Evolutionary conservation across 2,797 vertebrate species (phyloP), one percentile per base, ranked within the genome.

Genomic region (Gallirallus australis): DNA sequence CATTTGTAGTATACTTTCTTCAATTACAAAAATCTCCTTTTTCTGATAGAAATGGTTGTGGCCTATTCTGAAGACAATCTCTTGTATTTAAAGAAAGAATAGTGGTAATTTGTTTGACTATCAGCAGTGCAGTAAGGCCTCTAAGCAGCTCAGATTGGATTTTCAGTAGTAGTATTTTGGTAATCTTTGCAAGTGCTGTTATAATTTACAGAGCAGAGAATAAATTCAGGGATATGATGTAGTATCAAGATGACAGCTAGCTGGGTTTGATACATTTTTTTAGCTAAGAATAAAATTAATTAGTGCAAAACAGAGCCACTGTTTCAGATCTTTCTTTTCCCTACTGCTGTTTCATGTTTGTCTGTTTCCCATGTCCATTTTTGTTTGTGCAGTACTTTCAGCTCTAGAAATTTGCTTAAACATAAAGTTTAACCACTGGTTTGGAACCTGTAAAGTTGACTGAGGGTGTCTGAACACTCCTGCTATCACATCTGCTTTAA

Each of bases 261-360:
- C 61, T 78, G 45, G 19, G 6, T 85, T 69, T 64, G 40, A 8
- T 69, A 7, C 1, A 0, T 68, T 65, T 5, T 35, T 70, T 37
- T 61, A 61, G 54, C 39, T 72, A 54, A 61, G 57, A 85, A 45
- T 65, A 56, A 72, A 86, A 69, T 1, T 7, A 71, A n/a, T 50
- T 54, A 69, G 10, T 11, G 53, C 30, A 11, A 16, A 61, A 63
- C 0, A 0, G 21, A 78, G n/a, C 28, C 1, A 0, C 33, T 65
- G 33, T 39, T 84, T 52, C 61, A 77, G 42, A 52, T 76, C 23
- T 37, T 71, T 68, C 27, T 61, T n/a, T 71, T 76, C n/a, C n/a
- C 52, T 25, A 65, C 19, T 23, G 21, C 50, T 76, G 7, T 35
- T 57, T n/a, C 24, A 48, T 12, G 16, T 73, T 69, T 86, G 24